phyloP scores from a whole-genome alignment of 2,888 invertebrate species.

The Phrixothrix hirtus region DNA sequence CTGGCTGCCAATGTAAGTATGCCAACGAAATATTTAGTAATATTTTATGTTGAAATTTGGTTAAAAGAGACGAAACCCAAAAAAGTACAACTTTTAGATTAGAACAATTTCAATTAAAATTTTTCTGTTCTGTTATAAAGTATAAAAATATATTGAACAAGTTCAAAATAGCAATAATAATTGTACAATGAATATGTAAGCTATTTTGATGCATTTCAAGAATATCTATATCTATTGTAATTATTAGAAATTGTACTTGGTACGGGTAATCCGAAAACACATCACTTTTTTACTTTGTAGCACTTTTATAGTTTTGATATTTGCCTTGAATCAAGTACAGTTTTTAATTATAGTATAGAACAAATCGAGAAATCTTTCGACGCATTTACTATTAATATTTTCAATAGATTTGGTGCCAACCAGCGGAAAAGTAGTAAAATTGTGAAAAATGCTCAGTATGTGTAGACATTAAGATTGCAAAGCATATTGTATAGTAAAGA shows the following conservation, averaged over 20 bases:
- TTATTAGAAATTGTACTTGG: constrained; percentile 9
- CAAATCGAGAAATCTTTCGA: constrained; percentile 17
- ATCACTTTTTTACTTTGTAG: constrained; percentile 32
- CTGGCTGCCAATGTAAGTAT: constrained; percentile 1
- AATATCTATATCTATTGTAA: constrained; percentile 2
- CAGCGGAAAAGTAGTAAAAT: constrained; percentile 39
- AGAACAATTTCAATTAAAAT: constrained; percentile 15
- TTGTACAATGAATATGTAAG: constrained; percentile 14
- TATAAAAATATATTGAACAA: constrained; percentile 24
- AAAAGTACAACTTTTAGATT: constrained; percentile 20
- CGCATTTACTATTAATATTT: constrained; percentile 33
- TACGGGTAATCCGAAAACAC: constrained; percentile 11
- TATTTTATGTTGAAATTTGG: constrained; percentile 2
- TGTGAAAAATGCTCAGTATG: constrained; percentile 50
- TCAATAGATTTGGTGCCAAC: constrained; percentile 47
- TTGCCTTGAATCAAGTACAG: constrained; percentile 8
- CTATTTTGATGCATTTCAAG: constrained; percentile 20
- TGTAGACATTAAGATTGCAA: constrained; percentile 42
- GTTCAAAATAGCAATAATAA: constrained; percentile 33
- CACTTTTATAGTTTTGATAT: constrained; percentile 22
- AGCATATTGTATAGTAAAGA: constrained; percentile 31
- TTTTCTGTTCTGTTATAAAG: constrained; percentile 11
- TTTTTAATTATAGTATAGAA: no score
- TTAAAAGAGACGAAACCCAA: constrained; percentile 10
- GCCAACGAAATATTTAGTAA: background rate